These are phyloP conservation scores for Eupithecia pulchellata DNA, from an alignment of 2,888 invertebrate genomes.

Conservation along the genomic window DNA sequence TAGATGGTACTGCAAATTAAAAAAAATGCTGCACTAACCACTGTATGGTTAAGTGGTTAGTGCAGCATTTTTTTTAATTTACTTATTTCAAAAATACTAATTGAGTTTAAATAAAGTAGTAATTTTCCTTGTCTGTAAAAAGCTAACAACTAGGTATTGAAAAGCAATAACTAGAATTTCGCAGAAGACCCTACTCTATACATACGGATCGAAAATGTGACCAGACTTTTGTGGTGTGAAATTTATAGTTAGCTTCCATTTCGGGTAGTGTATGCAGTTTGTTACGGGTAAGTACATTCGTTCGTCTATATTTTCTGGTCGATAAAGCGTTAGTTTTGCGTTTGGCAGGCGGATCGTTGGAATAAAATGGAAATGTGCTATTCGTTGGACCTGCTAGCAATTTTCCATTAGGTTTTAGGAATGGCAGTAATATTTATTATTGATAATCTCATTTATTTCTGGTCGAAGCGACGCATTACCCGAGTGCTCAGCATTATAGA, in stretches of 20 bases:
- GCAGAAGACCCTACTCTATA: not conserved
- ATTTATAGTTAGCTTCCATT: slow-evolving; percentile 35
- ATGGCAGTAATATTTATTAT: not conserved
- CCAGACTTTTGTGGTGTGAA: slow-evolving; percentile 38
- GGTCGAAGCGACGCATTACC: too few relatives aligned
- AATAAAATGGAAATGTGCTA: slow-evolving; percentile 10
- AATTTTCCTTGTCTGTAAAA: not conserved
- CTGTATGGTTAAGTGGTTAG: too few relatives aligned
- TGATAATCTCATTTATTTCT: too few relatives aligned
- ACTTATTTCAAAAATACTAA: too few relatives aligned
- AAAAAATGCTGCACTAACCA: too few relatives aligned
- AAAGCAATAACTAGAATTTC: not conserved
- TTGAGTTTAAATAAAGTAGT: not conserved
- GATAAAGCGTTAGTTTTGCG: slow-evolving; percentile 22
- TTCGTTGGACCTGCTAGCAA: not conserved
- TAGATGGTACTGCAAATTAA: too few relatives aligned
- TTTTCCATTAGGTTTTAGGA: not conserved
- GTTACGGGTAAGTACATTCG: slow-evolving; percentile 30
- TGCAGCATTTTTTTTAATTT: too few relatives aligned
- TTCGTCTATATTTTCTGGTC: slow-evolving; percentile 31
- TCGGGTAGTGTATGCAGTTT: slow-evolving; percentile 33
- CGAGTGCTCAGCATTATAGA: too few relatives aligned
- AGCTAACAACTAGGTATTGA: not conserved
- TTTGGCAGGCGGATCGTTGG: slow-evolving; percentile 12
- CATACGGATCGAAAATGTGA: slow-evolving; percentile 38